phyloP scores from a whole-genome alignment of 2,797 vertebrate genomes.

The Pangasius sanitwongsei region DNA sequence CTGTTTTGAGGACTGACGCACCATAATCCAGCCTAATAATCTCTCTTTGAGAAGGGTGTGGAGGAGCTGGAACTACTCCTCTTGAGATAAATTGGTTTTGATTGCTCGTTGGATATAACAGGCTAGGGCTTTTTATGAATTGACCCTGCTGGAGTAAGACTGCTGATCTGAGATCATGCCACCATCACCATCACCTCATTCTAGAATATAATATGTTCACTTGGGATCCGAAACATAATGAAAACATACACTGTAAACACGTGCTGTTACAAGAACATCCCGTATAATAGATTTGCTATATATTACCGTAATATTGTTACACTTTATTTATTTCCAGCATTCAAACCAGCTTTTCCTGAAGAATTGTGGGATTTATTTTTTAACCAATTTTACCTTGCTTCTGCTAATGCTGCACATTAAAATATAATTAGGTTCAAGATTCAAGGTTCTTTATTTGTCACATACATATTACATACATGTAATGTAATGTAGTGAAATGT shows the following conservation, averaged over 20 bases:
- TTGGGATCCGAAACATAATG: background rate
- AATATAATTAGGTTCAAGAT: background rate
- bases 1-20: constrained; percentile 48
- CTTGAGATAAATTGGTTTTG: constrained; percentile 37
- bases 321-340: background rate
- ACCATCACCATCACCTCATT: background rate
- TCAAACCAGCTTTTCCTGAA: background rate
- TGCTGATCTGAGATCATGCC: background rate
- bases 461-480: background rate
- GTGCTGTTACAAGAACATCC: background rate
- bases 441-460: no score
- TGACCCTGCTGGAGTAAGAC: background rate
- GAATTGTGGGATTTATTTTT: background rate
- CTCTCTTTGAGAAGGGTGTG: constrained; percentile 22
- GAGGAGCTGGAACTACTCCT: constrained; percentile 7
- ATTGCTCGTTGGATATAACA: constrained; percentile 22
- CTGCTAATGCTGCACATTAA: background rate
- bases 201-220: background rate
- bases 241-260: background rate
- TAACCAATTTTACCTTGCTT: background rate
- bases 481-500: no score
- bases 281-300: background rate
- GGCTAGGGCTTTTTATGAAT: background rate
- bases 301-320: background rate
- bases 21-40: constrained; percentile 58